Evolutionary conservation across 2,113 vertebrate species (phyloP).

Genomic region (Nymphicus hollandicus): DNA sequence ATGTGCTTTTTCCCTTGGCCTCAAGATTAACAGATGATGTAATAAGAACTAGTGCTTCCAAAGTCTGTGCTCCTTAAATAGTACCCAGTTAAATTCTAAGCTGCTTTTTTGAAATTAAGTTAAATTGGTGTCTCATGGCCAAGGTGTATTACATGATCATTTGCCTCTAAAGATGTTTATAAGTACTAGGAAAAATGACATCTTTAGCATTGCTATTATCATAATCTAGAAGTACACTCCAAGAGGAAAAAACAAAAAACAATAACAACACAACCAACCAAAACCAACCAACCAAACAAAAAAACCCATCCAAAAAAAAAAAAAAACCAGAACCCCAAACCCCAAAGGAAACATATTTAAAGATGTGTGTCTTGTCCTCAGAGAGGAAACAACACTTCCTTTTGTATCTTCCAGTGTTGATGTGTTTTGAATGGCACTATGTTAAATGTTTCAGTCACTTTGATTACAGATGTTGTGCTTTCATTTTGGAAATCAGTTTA

Average conservation of each 20-base stretch:
- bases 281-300: not conserved
- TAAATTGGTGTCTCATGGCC: not conserved
- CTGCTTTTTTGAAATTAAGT: not conserved
- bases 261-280: not conserved
- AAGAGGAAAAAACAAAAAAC: not conserved
- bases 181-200: not conserved
- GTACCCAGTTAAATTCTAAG: not conserved
- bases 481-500: slow-evolving; percentile 4
- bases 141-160: not conserved
- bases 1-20: not conserved
- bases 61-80: not conserved
- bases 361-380: not conserved
- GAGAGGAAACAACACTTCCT: not conserved
- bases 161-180: not conserved
- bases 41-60: not conserved
- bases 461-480: not conserved
- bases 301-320: not conserved
- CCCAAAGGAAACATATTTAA: not conserved
- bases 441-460: not conserved
- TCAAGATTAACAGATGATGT: not conserved
- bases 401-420: not conserved
- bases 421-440: not conserved
- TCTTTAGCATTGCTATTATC: not conserved
- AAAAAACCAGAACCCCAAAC: no score
- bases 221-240: not conserved